phyloP scores from a whole-genome alignment of 2,888 invertebrate species.

The Xanthorhoe designata region DNA sequence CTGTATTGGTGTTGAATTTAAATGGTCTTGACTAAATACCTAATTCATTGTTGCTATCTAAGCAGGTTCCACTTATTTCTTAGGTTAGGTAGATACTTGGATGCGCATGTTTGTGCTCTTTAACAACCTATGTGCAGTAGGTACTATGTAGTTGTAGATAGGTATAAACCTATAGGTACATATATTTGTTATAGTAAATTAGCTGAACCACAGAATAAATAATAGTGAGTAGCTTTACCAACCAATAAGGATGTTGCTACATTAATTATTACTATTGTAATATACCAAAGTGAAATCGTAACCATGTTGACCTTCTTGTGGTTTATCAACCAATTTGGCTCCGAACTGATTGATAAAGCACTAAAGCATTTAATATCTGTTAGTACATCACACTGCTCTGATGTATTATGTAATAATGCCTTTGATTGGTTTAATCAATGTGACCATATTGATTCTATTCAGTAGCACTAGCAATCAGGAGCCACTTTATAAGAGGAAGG shows the following conservation, averaged over 20 bases:
- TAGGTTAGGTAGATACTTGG: too few relatives aligned
- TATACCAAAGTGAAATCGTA: constrained; percentile 1
- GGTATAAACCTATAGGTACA: background rate
- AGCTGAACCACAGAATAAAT: background rate
- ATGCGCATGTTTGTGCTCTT: too few relatives aligned
- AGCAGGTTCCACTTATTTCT: background rate
- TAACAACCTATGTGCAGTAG: too few relatives aligned
- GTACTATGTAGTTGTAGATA: too few relatives aligned
- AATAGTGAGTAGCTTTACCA: background rate
- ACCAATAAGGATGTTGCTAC: background rate
- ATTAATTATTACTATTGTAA: background rate
- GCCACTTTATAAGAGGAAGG: too few relatives aligned
- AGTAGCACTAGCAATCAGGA: too few relatives aligned
- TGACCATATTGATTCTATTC: too few relatives aligned
- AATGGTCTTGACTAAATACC: background rate
- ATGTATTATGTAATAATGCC: too few relatives aligned
- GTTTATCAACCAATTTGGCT: background rate
- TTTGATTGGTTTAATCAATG: too few relatives aligned
- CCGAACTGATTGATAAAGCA: background rate
- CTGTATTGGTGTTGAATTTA: background rate
- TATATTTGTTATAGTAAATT: background rate
- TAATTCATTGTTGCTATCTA: background rate
- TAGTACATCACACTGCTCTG: background rate
- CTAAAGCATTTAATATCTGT: background rate
- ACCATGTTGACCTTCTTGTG: background rate